Evolutionary conservation across 2,113 vertebrate species (phyloP), one percentile per base, ranked within the genome.

Genomic region (Ameiurus melas): DNA sequence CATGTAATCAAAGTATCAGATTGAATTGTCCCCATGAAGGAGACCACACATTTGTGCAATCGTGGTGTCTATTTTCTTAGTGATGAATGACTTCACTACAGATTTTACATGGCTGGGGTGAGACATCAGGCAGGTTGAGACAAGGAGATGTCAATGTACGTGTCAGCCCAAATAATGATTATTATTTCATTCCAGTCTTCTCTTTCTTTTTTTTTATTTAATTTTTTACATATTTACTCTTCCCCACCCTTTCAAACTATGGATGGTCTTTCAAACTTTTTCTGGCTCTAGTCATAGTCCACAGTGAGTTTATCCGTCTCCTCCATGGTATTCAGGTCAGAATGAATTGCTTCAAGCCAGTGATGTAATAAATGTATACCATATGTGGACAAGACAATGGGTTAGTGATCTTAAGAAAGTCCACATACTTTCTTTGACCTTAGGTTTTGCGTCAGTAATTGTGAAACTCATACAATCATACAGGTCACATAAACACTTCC

Each of bases 1-100:
- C 89, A 62, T 43, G 22, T 57, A 92, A 90, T 92, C 89, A 86
- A 92, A 93, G 92, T 87, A 93, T 19, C 70, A 68, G 47, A 62
- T 8, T n/a, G 68, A 58, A 78, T 81, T 68, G 68, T 25, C 53
- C 66, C 20, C 47, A 64, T 12, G 9, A 73, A 12, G 80, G 80
- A 86, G 66, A 90, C 13, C 55, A 84, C 84, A 55, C 12, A 77
- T 14, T 90, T 90, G 73, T 84, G 87, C 62, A 86, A 88, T 60
- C 13, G 22, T 58, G 27, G n/a, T 60, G 22, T 30, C 70, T 68
- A 68, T 78, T 27, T 25, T 57, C n/a, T 78, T 36, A 36, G 14
- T 79, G 84, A 88, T 70, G 9, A 79, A 39, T 60, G 84, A 60
- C 47, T 25, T 57, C 4, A 27, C 12, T 5, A 3, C 27, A 39